Base-by-base conservation (phyloP, 1,140 invertebrate species). In the Macrosteles quadrilineatus region DNA sequence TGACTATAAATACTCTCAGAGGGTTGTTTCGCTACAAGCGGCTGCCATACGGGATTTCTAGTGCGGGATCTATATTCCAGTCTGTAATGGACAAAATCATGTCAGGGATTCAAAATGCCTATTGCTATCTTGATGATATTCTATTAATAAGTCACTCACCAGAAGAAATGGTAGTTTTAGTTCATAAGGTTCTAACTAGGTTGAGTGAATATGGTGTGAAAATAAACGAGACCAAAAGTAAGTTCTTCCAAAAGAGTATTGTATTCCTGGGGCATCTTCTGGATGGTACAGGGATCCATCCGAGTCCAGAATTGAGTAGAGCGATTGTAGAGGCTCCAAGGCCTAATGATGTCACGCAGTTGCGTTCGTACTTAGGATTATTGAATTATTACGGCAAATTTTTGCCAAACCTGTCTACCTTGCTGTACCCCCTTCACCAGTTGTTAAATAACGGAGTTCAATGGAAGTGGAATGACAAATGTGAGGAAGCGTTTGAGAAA, bases 331-430 rank as follows among this genome's bases (percentile, higher is more conserved):
- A 65, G 32, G 30, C 63, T 30, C 12, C 17, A 65, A 23, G 14
- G n/a, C 63, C 63, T 65, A 17, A 32, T 31, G 32, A 30, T 36
- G 31, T 65, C 30, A 36, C 25, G 19, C 2, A 65, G 40, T 36
- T 65, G 17, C 30, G 25, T 14, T 6, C 63, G 17, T 65, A 32
- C 30, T 36, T 65, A 65, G 63, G 63, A 19, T 36, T 65, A 65
- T 19, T 65, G 31, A 65, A 65, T 65, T 65, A 32, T 25, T 65
- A 65, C 32, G 14, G n/a, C 1, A 65, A 65, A 29, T 65, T 65
- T 25, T 31, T 65, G 17, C 63, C 63, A 17, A 71, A 71, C 62
- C 23, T 70, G 11, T 45, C 75, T n/a, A 59, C 57, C 1, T 40
- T n/a, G n/a, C n/a, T n/a, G n/a, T n/a, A n/a, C n/a, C n/a, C n/a